Base-by-base conservation (phyloP, 2,888 invertebrate species). In the Pollenia labialis region DNA sequence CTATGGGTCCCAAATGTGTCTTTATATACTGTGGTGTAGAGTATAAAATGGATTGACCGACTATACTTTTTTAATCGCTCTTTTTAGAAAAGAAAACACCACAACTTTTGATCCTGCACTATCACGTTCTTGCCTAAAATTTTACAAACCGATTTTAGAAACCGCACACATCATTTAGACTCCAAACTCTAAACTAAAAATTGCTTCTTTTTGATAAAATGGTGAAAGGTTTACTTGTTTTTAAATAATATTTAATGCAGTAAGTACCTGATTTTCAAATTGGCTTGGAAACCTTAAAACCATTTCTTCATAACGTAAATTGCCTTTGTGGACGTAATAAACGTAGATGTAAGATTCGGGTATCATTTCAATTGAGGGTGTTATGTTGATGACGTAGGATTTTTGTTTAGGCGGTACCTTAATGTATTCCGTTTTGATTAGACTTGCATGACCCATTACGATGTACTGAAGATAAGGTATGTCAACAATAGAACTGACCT, bases 261-360 rank as follows among this genome's bases (percentile, higher is more conserved):
- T n/a, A 8, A 44, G 6, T n/a, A 81, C 85, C 60, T 77, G 75
- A 77, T 85, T 85, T 14, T 72, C 85, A 14, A 85, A 77, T 16
- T 85, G n/a, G n/a, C 76, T 14, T 18, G 81, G 81, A 72, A 85
- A 85, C 0, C 0, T 40, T 18, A 85, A 44, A 23, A 6, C 1
- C 18, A 85, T 58, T 66, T 85, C 81, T n/a, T 77, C 81, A 60
- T 77, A 85, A 46, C 81, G 81, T 6, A 85, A 85, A 18, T 76
- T 58, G 8, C 85, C 85, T 1, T 81, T 72, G 14, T 81, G 76
- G 1, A 81, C 42, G 6, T 85, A 85, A 46, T 81, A 76, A 0
- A 85, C 85, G 42, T 85, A 85, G 6, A 85, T 50, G 14, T 72
- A 81, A 3, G 85, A 81, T 12, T 16, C 1, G 8, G 85, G 85